Evolutionary conservation across 2,888 invertebrate genomes (phyloP).

Genomic region (Leptinotarsa tumamoca): DNA sequence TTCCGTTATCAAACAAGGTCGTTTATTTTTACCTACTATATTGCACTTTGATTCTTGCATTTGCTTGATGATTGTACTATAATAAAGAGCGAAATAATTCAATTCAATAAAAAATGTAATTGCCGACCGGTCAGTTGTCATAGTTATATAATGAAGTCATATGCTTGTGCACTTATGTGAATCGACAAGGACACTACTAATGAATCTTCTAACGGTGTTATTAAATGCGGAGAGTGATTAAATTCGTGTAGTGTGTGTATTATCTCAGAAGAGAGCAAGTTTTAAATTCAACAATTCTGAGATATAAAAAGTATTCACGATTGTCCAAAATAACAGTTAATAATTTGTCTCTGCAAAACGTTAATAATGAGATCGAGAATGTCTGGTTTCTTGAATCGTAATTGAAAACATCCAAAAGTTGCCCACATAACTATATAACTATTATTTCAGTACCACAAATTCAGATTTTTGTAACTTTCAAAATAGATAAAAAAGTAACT

Average conservation of each 20-base stretch:
- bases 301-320: too few relatives aligned
- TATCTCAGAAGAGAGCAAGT: too few relatives aligned
- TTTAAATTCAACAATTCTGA: too few relatives aligned
- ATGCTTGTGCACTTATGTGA: conserved; percentile 14
- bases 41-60: conserved; percentile 34
- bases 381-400: too few relatives aligned
- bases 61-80: conserved; percentile 20
- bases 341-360: too few relatives aligned
- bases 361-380: too few relatives aligned
- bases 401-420: too few relatives aligned
- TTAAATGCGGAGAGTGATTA: conserved; percentile 2
- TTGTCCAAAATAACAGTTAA: too few relatives aligned
- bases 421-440: too few relatives aligned
- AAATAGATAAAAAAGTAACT: too few relatives aligned
- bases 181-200: conserved; percentile 22
- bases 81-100: conserved; percentile 6
- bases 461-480: too few relatives aligned
- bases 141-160: conserved; percentile 3
- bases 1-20: conserved; percentile 53
- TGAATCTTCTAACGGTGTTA: conserved; percentile 24
- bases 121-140: conserved; percentile 2
- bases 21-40: conserved; percentile 31
- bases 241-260: background rate
- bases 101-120: conserved; percentile 17
- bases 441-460: too few relatives aligned